Conservation (phyloP, 2,113 vertebrate genomes). For the Entosphenus tridentatus region DNA sequence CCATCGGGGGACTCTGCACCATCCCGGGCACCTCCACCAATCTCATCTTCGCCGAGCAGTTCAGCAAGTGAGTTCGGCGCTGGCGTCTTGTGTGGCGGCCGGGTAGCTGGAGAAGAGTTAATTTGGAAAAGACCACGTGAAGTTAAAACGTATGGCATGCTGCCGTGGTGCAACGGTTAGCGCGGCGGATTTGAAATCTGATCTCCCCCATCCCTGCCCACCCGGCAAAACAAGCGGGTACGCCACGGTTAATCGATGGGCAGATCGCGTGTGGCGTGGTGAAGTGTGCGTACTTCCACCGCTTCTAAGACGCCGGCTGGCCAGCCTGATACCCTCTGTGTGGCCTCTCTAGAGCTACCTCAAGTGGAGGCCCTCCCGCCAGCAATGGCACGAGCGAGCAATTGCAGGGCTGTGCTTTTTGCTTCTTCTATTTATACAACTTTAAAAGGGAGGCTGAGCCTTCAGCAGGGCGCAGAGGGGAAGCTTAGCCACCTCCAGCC, state of each 20-base stretch:
- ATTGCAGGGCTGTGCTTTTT: too few relatives aligned
- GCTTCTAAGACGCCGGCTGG: too few relatives aligned
- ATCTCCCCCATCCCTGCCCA: slow-evolving; percentile 7
- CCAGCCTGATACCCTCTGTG: too few relatives aligned
- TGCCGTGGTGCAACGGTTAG: neutral
- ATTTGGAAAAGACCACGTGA: too few relatives aligned
- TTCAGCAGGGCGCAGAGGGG: too few relatives aligned
- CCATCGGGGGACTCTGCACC: slow-evolving; percentile 82
- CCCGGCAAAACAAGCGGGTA: neutral
- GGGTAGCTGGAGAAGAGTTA: neutral
- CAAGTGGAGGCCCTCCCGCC: too few relatives aligned
- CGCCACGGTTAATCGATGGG: neutral
- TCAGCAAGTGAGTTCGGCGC: slow-evolving; percentile 48
- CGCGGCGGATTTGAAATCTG: neutral
- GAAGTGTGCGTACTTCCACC: too few relatives aligned
- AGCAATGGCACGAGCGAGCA: too few relatives aligned
- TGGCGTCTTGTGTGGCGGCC: neutral
- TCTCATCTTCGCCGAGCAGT: slow-evolving; percentile 90
- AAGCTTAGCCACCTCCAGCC: too few relatives aligned
- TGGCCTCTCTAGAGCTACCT: too few relatives aligned
- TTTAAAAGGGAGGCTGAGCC: too few relatives aligned
- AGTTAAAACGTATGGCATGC: neutral
- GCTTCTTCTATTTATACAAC: too few relatives aligned
- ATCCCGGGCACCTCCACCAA: slow-evolving; percentile 93
- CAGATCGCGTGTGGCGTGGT: neutral